Evolutionary conservation across 2,797 vertebrate species (phyloP), one percentile per base, ranked within the genome.

Genomic region (Labeo calbasu): DNA sequence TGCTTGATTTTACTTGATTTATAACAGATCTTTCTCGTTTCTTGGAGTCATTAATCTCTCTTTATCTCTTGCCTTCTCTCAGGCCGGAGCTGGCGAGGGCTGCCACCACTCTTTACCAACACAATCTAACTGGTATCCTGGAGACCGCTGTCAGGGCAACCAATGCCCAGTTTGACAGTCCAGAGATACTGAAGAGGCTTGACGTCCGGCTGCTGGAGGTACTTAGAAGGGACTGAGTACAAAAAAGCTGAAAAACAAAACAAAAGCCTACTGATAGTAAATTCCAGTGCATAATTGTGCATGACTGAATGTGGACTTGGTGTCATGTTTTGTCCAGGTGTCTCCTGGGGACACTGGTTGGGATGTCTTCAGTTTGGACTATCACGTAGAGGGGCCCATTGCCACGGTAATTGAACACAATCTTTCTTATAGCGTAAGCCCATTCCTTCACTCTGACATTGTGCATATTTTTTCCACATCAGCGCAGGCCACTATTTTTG

Each of bases 321-420:
- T n/a, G 21, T 81, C 1, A 48, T 2, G 40, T 83, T n/a, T 83
- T 1, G 71, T 77, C 0, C 83, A 99, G 98, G 98, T 99, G 40
- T 99, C 98, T 87, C 96, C 98, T 36, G 98, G 98, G 12, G 98
- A 99, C 86, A 99, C 98, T 1, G 98, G 98, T 40, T 99, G 98
- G 98, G 98, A 99, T 59, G 98, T 99, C 69, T 99, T 99, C 93
- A 99, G 98, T 86, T 94, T 99, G 86, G 98, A 99, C 89, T 99
- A 99, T 90, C 98, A 99, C 0, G 98, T 99, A 0, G 98, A 99
- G 5, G 98, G 98, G 63, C 98, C 98, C 1, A 99, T 99, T 77
- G 96, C 98, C 78, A 99, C 98, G 86, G 98, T 99, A 97, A 87
- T 48, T 7, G 7, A 43, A 71, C 23, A 43, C 43, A 43, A 46